Evolutionary conservation across 2,797 vertebrate species (phyloP).

Genomic region (Euthynnus affinis): DNA sequence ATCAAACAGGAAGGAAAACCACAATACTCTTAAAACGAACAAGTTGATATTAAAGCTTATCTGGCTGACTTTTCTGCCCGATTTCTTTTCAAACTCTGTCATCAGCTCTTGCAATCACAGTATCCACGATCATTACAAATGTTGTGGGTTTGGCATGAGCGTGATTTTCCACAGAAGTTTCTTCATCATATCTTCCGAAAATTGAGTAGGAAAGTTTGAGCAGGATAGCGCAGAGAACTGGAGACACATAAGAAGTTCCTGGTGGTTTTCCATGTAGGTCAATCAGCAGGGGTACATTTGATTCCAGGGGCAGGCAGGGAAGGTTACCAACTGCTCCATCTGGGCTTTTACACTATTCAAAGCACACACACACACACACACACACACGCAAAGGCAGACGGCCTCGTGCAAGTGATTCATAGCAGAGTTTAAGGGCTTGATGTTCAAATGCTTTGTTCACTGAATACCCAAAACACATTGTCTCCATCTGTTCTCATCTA

Average conservation of each 20-base stretch:
- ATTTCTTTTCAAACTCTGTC: too few species aligned
- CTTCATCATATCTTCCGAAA: not conserved
- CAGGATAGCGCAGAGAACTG: conserved; percentile 1
- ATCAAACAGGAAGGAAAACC: conserved; percentile 16
- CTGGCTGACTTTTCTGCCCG: not conserved
- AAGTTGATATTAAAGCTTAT: not conserved
- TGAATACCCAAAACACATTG: not conserved
- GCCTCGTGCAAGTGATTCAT: not conserved
- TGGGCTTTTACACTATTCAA: conserved; percentile 19
- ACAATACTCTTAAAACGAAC: not conserved
- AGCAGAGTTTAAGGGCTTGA: too few species aligned
- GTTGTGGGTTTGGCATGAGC: not conserved
- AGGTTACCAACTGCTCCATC: conserved; percentile 25
- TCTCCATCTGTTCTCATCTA: not conserved
- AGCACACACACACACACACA: not conserved
- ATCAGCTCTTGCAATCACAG: not conserved
- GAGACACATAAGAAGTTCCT: conserved; percentile 39
- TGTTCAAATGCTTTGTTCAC: not conserved
- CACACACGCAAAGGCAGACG: not conserved
- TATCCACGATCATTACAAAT: not conserved
- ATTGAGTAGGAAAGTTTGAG: conserved; percentile 27
- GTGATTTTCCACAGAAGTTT: conserved; percentile 23
- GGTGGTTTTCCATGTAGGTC: conserved; percentile 46
- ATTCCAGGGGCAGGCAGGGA: conserved; percentile 14
- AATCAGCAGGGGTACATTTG: conserved; percentile 17